A percentile compares a stretch with the other conserved stretches of the same genome.
Conservation (phyloP, 2,113 vertebrate genomes). For the Urocitellus parryii region DNA sequence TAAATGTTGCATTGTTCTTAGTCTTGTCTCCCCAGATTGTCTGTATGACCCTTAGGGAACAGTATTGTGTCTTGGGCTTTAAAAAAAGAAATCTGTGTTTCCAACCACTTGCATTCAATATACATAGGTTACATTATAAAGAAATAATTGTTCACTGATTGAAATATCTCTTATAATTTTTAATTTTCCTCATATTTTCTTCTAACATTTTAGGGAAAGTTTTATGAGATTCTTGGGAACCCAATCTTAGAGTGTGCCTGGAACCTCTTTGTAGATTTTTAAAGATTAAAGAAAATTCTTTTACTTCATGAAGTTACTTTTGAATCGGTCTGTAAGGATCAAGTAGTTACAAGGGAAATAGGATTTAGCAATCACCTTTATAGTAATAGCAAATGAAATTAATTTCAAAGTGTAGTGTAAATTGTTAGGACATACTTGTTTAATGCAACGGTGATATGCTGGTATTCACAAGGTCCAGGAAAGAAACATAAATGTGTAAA, state of each 20-base stretch:
- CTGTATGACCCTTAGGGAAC: background rate
- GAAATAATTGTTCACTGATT: background rate
- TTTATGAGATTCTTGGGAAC: background rate
- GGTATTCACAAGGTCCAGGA: background rate
- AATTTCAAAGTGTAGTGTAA: background rate
- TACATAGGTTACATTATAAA: background rate
- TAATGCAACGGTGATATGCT: background rate
- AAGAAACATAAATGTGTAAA: background rate
- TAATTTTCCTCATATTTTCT: conserved; percentile 7
- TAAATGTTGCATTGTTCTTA: background rate
- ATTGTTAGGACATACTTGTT: background rate
- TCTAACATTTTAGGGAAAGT: background rate
- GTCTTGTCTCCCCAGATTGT: background rate
- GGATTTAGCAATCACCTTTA: background rate
- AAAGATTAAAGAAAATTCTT: background rate
- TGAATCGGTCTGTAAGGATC: background rate
- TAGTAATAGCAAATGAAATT: background rate
- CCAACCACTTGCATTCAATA: background rate
- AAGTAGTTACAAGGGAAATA: background rate
- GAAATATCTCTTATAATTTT: background rate
- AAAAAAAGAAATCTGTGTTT: background rate
- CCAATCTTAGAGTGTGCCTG: background rate
- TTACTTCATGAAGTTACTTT: no score
- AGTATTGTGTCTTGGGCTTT: background rate
- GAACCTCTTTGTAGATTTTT: conserved; percentile 22